Evolutionary conservation across 2,113 vertebrate species (phyloP).

Genomic region (Cettia cetti): DNA sequence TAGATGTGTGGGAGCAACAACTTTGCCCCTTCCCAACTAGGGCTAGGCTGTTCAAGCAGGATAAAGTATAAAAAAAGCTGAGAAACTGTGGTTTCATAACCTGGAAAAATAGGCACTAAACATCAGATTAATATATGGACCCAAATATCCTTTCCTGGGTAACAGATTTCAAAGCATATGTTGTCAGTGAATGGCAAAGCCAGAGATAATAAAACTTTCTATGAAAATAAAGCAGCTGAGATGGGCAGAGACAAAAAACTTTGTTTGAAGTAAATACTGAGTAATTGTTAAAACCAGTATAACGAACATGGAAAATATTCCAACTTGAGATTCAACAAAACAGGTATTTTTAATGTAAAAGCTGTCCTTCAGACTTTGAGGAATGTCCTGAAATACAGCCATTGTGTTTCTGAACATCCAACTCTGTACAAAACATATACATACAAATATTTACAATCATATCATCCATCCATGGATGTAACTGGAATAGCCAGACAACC

Average conservation of each 20-base stretch:
- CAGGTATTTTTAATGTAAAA: background rate
- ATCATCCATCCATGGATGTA: background rate
- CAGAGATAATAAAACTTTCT: background rate
- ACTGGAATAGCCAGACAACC: background rate
- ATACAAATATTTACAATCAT: background rate
- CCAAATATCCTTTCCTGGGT: background rate
- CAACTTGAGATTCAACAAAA: background rate
- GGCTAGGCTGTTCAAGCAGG: background rate
- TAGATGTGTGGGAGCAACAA: background rate
- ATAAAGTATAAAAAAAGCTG: background rate
- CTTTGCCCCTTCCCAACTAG: background rate
- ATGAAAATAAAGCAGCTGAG: background rate
- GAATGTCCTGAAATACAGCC: background rate
- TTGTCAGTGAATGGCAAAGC: background rate
- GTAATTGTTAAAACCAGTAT: background rate
- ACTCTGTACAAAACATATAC: fast-evolving
- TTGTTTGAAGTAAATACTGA: background rate
- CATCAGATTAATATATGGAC: background rate
- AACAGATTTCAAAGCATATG: background rate
- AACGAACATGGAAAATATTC: background rate
- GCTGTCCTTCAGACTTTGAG: background rate
- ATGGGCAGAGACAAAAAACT: background rate
- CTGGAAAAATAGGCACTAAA: background rate
- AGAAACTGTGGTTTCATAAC: background rate
- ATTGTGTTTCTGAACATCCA: background rate